These are phyloP conservation scores for Formica exsecta DNA, from an alignment of 1,140 invertebrate genomes.

Conservation along the genomic window DNA sequence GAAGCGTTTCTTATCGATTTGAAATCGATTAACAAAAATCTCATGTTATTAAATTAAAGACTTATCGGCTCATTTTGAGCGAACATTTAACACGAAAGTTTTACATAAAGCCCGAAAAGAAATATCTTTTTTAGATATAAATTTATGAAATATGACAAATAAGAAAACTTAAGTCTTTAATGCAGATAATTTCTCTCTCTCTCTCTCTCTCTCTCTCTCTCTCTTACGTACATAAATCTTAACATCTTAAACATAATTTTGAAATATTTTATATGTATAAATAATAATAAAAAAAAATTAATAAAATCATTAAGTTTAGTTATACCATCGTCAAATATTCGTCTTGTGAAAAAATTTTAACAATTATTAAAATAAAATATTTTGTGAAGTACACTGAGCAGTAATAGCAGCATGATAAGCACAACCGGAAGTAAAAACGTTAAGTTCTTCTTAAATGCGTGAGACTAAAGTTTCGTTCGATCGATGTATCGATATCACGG, in stretches of 20 bases:
- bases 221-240: too few species aligned
- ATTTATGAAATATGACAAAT: too few species aligned
- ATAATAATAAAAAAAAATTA: slow-evolving; percentile 1
- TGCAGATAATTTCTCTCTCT: too few species aligned
- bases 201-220: too few species aligned
- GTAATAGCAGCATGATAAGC: neutral
- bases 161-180: too few species aligned
- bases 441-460: slow-evolving; percentile 13
- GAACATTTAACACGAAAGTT: too few species aligned
- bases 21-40: neutral
- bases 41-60: neutral
- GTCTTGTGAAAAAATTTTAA: slow-evolving; percentile 19
- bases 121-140: too few species aligned
- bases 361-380: slow-evolving; percentile 54
- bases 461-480: neutral
- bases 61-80: too few species aligned
- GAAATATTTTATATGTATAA: neutral
- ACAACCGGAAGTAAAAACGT: neutral
- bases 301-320: neutral
- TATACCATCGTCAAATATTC: neutral
- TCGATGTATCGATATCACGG: neutral
- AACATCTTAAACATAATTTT: too few species aligned
- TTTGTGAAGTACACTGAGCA: slow-evolving; percentile 12
- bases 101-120: too few species aligned
- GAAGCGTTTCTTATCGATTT: slow-evolving; percentile 1